Evolutionary conservation across 2,888 invertebrate species (phyloP), one percentile per base, ranked within the genome.

Genomic region (Physocephala rufipes): DNA sequence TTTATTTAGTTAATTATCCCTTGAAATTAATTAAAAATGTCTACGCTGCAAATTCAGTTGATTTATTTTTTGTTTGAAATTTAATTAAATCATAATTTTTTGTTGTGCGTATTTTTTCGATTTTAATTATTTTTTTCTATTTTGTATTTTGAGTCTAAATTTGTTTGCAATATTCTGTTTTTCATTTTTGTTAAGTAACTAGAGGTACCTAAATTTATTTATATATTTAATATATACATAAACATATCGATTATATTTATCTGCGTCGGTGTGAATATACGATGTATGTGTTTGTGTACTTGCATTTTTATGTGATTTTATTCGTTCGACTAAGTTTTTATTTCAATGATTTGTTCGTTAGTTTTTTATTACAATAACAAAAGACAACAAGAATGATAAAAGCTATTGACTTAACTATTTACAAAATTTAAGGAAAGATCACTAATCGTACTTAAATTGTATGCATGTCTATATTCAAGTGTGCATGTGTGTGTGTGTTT

Each of bases 381-480:
- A 82, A 80, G 76, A 81, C 79, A 83, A 82, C 82, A 83, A 81
- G 36, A 36, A 36, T 7, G 80, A 79, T 81, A 80, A 81, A 82
- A 82, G 81, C 82, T 86, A 85, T 82, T 85, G 84, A 84, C 86
- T 85, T 86, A 85, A 85, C 82, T 85, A 84, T 85, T 80, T 83
- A 84, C 84, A 84, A 74, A 74, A 71, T 70, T 63, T 53, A 66
- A 63, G 63, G n/a, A n/a, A n/a, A 63, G 45, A 63, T 15, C 26
- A 58, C 36, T 36, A 36, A 7, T 36, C 36, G 36, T 36, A 36
- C 36, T 36, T 36, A 36, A 36, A 36, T 7, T 9, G 36, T 36
- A 36, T 36, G 36, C 36, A 7, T 36, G 36, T 36, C 4, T n/a
- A n/a, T n/a, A n/a, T n/a, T n/a, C n/a, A n/a, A n/a, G n/a, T n/a